Base-by-base conservation (phyloP, 2,113 vertebrate genomes). In the Cololabis saira region DNA sequence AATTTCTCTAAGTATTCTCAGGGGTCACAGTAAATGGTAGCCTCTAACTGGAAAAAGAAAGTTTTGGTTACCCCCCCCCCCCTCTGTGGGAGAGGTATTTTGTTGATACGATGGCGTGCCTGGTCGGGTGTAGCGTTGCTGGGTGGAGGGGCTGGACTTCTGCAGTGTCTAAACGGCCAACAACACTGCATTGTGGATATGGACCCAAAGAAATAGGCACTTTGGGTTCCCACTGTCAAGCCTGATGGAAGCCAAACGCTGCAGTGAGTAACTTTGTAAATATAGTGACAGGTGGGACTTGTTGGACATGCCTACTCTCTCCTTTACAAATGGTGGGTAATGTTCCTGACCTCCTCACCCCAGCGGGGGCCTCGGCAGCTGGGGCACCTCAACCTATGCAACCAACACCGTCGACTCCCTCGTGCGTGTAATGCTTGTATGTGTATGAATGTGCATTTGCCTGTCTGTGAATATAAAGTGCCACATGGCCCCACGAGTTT, bases 221-320 rank as follows among this genome's bases (percentile, higher is more conserved):
- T 54, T 57, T 27, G 54, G 68, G 69, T 71, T 82, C 73, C 74
- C 47, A 76, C 54, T 83, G 84, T 86, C 81, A 82, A 64, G 67
- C 55, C 65, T 87, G 89, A 87, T 89, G 82, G 76, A 89, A 85
- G 74, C 80, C 86, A 87, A 90, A 85, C 51, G 11, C 80, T 62
- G 61, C 55, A 81, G 58, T 81, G 89, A 89, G 74, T 87, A 78
- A 87, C 80, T 85, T 90, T 64, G 81, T 87, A 83, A 89, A 87
- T 91, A 87, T 78, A 80, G 81, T 56, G 75, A 85, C 89, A 91
- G 88, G 91, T 91, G 91, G 83, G 87, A 85, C 81, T 84, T 86
- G 80, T 89, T 91, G 81, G 88, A 85, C 81, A 88, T 91, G 90
- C 86, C 83, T 84, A 73, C 84, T 89, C 84, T 85, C 68, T 88